A percentile compares a stretch with the other conserved stretches of the same genome.
These are phyloP conservation scores for Cherax quadricarinatus DNA, from an alignment of 1,140 invertebrate genomes.

Conservation along the genomic window DNA sequence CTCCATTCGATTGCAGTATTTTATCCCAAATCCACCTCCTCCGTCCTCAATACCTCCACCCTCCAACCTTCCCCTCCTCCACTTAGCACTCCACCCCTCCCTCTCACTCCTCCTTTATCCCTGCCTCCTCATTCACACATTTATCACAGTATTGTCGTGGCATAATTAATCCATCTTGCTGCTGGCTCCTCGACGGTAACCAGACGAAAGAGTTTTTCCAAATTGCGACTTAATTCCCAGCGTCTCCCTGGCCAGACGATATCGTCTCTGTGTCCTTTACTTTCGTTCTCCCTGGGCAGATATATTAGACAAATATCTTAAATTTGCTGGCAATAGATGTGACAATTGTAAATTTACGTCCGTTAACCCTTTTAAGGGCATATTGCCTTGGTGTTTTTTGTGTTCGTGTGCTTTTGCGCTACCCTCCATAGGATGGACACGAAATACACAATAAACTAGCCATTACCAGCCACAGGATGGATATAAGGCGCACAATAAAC, in stretches of 20 bases:
- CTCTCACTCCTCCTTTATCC: background rate
- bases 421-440: too few relatives aligned
- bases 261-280: too few relatives aligned
- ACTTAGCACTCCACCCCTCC: background rate
- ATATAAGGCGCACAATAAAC: background rate
- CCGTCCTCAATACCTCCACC: background rate
- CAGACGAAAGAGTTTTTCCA: slow-evolving; percentile 5
- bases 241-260: too few relatives aligned
- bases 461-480: background rate
- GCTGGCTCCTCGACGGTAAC: background rate
- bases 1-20: background rate
- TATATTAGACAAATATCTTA: too few relatives aligned
- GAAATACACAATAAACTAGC: too few relatives aligned
- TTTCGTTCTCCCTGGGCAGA: too few relatives aligned
- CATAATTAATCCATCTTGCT: slow-evolving; percentile 26
- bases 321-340: too few relatives aligned
- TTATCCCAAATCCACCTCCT: background rate
- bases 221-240: background rate
- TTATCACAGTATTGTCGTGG: slow-evolving; percentile 34
- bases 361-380: too few relatives aligned
- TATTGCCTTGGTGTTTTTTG: too few relatives aligned
- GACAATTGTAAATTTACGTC: too few relatives aligned
- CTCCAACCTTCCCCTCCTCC: background rate
- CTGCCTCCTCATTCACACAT: slow-evolving; percentile 9
- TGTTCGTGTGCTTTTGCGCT: too few relatives aligned